Percentiles rank a stretch among this genome's conserved stretches.
These are phyloP conservation scores for Acromyrmex charruanus DNA, from an alignment of 1,140 invertebrate species.

Conservation along the genomic window DNA sequence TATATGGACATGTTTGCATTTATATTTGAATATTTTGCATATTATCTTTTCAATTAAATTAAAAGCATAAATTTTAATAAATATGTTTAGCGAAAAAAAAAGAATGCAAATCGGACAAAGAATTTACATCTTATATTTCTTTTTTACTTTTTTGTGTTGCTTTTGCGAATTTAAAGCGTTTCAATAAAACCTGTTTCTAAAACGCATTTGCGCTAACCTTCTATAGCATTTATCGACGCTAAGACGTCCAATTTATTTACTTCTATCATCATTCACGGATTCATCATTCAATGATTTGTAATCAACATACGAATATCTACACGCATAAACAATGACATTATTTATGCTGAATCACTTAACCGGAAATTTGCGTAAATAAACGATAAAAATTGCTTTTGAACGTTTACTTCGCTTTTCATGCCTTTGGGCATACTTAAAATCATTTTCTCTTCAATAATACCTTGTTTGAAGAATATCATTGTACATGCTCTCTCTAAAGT, in stretches of 20 bases:
- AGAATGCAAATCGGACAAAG: background rate
- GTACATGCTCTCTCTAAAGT: too few relatives aligned
- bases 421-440: background rate
- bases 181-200: background rate
- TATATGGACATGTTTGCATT: background rate
- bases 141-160: background rate
- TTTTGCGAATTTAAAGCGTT: background rate
- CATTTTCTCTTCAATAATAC: background rate
- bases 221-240: slow-evolving; percentile 2
- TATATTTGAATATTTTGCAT: background rate
- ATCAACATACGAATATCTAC: background rate
- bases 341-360: background rate
- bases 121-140: background rate
- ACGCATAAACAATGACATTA: slow-evolving; percentile 10
- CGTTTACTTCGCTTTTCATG: background rate
- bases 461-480: background rate
- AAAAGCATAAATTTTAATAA: background rate
- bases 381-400: background rate
- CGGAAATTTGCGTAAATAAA: slow-evolving; percentile 27
- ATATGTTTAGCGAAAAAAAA: background rate
- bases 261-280: slow-evolving; percentile 29
- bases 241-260: slow-evolving; percentile 1
- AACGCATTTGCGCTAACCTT: background rate
- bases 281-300: background rate
- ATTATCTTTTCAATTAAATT: background rate